Conservation (phyloP, 2,888 invertebrate genomes). For the Cancer borealis region DNA sequence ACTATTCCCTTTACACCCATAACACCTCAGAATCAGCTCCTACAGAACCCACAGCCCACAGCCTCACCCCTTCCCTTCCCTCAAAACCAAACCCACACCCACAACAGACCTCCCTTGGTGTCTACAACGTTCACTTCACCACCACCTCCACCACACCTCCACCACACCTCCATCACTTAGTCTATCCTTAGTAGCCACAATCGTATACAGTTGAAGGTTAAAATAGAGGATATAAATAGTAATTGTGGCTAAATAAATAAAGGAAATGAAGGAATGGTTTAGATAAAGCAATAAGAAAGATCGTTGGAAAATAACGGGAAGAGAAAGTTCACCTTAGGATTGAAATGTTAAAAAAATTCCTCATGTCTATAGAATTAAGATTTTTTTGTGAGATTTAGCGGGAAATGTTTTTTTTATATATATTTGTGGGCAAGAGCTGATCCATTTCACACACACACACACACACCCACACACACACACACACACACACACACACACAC, state of each 20-base stretch:
- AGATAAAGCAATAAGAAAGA: not conserved
- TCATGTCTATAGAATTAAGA: not conserved
- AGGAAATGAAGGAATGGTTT: not conserved
- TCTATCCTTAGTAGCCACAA: not conserved
- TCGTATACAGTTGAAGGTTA: not conserved
- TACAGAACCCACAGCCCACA: not conserved
- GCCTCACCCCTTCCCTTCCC: not conserved
- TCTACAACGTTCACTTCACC: not conserved
- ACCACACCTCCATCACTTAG: not conserved
- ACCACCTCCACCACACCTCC: not conserved
- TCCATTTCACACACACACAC: not conserved
- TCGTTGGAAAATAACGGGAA: not conserved
- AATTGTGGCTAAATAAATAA: not conserved
- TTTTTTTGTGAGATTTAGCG: not conserved
- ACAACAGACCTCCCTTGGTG: not conserved
- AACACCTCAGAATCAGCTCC: not conserved
- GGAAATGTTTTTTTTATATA: not conserved
- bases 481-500: conserved; percentile 13
- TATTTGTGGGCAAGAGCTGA: not conserved
- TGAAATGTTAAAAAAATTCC: not conserved
- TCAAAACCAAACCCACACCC: not conserved
- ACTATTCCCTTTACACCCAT: not conserved
- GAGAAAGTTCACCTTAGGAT: not conserved
- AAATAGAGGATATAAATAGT: not conserved
- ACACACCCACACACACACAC: too few species aligned